Evolutionary conservation across 2,888 invertebrate genomes (phyloP).

Genomic region (Drosophila infuscata): DNA sequence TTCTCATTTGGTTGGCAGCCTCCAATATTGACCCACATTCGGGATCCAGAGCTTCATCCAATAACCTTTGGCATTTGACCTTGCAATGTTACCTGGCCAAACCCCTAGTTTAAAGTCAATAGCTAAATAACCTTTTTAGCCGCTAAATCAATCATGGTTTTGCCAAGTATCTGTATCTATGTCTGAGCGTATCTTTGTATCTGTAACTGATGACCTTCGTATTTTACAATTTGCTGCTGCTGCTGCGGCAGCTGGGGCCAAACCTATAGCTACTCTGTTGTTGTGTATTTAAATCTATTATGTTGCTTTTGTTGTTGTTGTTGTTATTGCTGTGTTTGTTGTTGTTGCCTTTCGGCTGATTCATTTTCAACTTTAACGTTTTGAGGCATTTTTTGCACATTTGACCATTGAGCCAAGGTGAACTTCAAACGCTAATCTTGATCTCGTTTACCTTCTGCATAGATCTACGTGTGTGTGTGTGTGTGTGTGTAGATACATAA

Average conservation of each 20-base stretch:
- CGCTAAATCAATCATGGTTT: conserved; percentile 72
- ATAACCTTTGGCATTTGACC: conserved; percentile 47
- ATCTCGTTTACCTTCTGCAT: conserved; percentile 79
- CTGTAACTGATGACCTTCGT: conserved; percentile 76
- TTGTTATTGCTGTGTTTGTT: conserved; percentile 15
- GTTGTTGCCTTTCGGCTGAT: conserved; percentile 62
- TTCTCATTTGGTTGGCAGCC: not conserved
- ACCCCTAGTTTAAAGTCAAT: conserved; percentile 58
- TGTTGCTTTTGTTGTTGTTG: conserved; percentile 31
- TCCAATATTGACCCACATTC: conserved; percentile 42
- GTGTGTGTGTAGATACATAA: conserved; percentile 3
- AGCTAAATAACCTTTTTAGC: conserved; percentile 56
- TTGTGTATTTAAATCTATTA: conserved; percentile 57
- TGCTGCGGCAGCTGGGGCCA: conserved; percentile 58
- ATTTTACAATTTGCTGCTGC: conserved; percentile 65
- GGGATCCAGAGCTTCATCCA: conserved; percentile 17
- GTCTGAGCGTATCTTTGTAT: conserved; percentile 50
- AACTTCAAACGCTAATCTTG: conserved; percentile 77
- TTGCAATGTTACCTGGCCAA: conserved; percentile 50
- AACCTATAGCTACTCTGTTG: conserved; percentile 58
- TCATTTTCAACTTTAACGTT: conserved; percentile 55
- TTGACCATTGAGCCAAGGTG: conserved; percentile 81
- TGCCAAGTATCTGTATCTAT: conserved; percentile 48
- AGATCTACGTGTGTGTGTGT: conserved; percentile 13
- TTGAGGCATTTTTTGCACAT: conserved; percentile 69